phyloP scores from a whole-genome alignment of 2,797 vertebrate species.

The Thunnus albacares region DNA sequence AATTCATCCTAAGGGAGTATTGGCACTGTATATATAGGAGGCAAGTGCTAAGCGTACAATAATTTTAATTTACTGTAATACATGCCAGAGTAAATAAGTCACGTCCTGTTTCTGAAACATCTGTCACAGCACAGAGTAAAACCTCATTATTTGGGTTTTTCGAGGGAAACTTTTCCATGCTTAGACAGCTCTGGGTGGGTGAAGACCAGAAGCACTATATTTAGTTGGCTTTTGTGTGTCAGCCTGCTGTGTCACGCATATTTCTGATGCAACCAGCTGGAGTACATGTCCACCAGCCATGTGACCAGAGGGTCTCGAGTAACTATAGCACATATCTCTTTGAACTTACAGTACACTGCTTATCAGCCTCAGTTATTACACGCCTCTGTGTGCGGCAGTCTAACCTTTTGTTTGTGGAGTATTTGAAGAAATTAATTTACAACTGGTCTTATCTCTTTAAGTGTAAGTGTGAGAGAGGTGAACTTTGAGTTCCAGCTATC shows the following conservation, averaged over 20 bases:
- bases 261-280: slow-evolving; percentile 77
- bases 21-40: neutral
- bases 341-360: slow-evolving; percentile 11
- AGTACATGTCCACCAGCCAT: slow-evolving; percentile 53
- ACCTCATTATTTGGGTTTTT: slow-evolving; percentile 21
- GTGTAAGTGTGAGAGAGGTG: slow-evolving; percentile 28
- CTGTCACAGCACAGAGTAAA: slow-evolving; percentile 7
- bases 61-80: neutral
- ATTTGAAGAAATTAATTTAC: slow-evolving; percentile 18
- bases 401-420: slow-evolving; percentile 16
- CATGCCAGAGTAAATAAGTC: neutral
- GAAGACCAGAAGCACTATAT: slow-evolving; percentile 76
- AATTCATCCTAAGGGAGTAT: neutral
- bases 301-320: slow-evolving; percentile 56
- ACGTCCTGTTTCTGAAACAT: slow-evolving; percentile 28
- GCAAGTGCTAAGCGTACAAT: neutral
- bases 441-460: slow-evolving; percentile 38
- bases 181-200: slow-evolving; percentile 48
- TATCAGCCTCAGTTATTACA: slow-evolving; percentile 27
- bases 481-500: slow-evolving; percentile 52
- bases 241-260: slow-evolving; percentile 71
- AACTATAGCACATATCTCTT: slow-evolving; percentile 6
- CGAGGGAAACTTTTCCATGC: slow-evolving; percentile 55
- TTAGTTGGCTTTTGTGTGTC: slow-evolving; percentile 69
- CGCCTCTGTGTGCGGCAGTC: neutral